Evolutionary conservation across 2,113 vertebrate genomes (phyloP), one percentile per base, ranked within the genome.

Genomic region (Sapajus apella): DNA sequence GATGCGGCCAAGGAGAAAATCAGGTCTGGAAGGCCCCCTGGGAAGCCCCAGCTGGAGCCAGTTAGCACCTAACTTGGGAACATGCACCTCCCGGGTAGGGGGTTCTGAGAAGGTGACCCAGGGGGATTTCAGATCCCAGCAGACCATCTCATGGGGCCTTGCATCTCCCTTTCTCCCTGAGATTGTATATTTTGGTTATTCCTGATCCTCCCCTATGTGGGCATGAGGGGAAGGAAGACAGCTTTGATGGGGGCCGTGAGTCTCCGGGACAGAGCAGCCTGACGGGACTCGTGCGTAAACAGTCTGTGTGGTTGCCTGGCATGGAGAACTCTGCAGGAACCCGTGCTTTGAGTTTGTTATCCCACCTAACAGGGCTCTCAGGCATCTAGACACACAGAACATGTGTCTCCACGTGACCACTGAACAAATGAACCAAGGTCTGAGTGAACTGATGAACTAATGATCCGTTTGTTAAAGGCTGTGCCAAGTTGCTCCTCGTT

Each of bases 81-180:
- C 4, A 23, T 5, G 45, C 35, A 5, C 14, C 58, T 85, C n/a
- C n/a, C 17, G 23, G 17, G 35, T 68, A 1, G 43, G 18, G 13
- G 9, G 13, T 76, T 32, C 66, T 8, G 2, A n/a, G 23, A 20
- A 47, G 56, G 43, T 8, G 32, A 5, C 30, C 14, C 73, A n/a
- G 64, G 4, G 47, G 13, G 52, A 64, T 27, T 72, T 83, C 52
- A 72, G 77, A 64, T 64, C 27, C 37, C 70, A 56, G 1, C 14
- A 27, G 16, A 35, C 37, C 52, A 2, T 43, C 12, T 14, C 23
- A 0, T 6, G 8, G 37, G 40, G 8, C 5, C 10, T 1, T 6
- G 40, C 23, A 7, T 50, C 64, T 75, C 25, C 50, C 37, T 30
- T 17, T 37, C 8, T 61, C 8, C 32, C n/a, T 10, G 43, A 27